Base-by-base conservation (phyloP, 2,113 vertebrate genomes). In the Buteo buteo region DNA sequence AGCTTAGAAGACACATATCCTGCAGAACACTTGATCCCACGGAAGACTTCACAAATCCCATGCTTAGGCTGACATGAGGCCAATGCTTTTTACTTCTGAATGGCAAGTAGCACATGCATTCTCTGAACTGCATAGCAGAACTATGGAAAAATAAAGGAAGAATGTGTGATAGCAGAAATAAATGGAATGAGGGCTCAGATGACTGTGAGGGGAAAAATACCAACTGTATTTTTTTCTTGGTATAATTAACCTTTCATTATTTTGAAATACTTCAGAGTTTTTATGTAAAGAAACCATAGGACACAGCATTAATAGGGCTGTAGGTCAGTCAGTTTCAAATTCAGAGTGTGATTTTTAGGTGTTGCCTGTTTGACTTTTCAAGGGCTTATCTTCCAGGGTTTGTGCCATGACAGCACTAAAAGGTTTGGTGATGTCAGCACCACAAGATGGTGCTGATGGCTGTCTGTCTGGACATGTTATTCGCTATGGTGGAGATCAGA, bases 401-500 rank as follows among this genome's bases (percentile, higher is more conserved):
- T 22, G 36, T 85, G 54, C 54, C 77, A 15, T 9, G 78, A 22
- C 28, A 76, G 16, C 15, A 9, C 29, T 47, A 26, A 31, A 65
- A 47, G 31, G 7, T 57, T 72, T 78, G 61, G 72, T 57, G 86
- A 34, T 74, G 80, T 42, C 92, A 88, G 79, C 24, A 87, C 66
- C 95, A 79, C 94, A 91, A 79, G 94, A 89, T 91, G 91, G 61
- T 89, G 93, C 81, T 95, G 77, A 80, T 85, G 83, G 59, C 24
- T 90, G 72, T 0, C 58, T 72, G 57, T 12, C 64, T 62, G 82
- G 67, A 72, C 71, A 21, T 0, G 0, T 70, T 82, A 42, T 54
- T 61, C 38, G 45, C 57, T 84, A 28, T 36, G 49, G 47, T 2
- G 3, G 65, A 58, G 40, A 64, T 62, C 52, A 89, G 83, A 49